Evolutionary conservation across 2,113 vertebrate species (phyloP).

Genomic region (Gymnarchus niloticus): DNA sequence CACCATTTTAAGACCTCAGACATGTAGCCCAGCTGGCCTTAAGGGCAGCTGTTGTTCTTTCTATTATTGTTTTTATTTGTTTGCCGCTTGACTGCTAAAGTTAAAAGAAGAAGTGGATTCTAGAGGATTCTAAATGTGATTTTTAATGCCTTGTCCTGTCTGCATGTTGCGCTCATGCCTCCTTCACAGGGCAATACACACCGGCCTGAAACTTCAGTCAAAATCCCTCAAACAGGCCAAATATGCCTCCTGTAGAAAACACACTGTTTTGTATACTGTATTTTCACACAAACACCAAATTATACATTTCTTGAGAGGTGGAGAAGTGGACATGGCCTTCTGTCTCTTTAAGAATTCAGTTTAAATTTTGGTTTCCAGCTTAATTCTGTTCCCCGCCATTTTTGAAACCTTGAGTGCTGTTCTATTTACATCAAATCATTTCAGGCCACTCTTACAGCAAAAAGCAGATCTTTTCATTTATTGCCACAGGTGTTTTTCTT

Average conservation of each 20-base stretch:
- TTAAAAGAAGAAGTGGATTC: background rate
- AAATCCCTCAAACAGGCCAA: background rate
- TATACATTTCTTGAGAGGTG: no score
- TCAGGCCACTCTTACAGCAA: background rate
- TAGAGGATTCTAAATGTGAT: background rate
- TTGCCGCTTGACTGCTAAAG: constrained; percentile 19
- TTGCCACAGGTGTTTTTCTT: background rate
- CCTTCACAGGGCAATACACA: background rate
- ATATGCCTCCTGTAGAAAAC: background rate
- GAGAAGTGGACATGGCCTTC: background rate
- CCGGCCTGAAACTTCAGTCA: background rate
- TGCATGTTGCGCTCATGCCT: no score
- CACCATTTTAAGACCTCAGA: background rate
- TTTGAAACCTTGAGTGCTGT: background rate
- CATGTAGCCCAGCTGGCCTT: background rate
- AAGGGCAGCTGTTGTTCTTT: background rate
- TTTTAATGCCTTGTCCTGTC: background rate
- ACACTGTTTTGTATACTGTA: background rate
- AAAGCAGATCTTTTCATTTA: background rate
- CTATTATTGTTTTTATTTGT: constrained; percentile 21
- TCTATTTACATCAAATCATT: background rate
- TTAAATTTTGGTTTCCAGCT: background rate
- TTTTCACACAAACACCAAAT: background rate
- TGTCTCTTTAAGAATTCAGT: background rate
- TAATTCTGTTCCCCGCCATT: background rate